phyloP scores from a whole-genome alignment of 2,888 invertebrate genomes.

The Meiosimyza decipiens region DNA sequence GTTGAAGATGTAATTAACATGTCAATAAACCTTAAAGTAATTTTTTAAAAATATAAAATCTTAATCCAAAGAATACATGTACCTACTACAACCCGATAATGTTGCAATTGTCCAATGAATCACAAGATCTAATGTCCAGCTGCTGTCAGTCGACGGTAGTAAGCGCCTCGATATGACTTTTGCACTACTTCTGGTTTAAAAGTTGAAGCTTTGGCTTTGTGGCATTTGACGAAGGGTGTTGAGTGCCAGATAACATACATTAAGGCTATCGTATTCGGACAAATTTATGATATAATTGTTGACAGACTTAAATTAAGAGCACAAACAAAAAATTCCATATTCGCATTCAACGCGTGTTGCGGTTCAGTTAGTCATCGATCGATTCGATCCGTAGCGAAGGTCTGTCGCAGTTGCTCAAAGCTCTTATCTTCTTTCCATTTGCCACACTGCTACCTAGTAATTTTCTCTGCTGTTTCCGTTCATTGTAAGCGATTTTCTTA shows the following conservation, averaged over 20 bases:
- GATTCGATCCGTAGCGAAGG: constrained; percentile 4
- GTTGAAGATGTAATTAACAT: constrained; percentile 8
- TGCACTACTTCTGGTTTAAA: background rate
- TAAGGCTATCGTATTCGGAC: constrained; percentile 57
- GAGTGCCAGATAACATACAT: constrained; percentile 42
- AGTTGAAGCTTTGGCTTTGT: background rate
- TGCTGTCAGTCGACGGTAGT: background rate
- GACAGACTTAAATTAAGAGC: constrained; percentile 45
- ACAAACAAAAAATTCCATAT: constrained; percentile 3
- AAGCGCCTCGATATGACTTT: constrained; percentile 4
- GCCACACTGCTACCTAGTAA: constrained; percentile 23
- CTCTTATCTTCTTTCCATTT: constrained; percentile 17
- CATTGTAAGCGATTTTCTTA: background rate
- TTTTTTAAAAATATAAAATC: background rate
- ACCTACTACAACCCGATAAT: background rate
- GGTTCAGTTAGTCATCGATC: constrained; percentile 23
- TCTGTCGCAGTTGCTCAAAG: background rate
- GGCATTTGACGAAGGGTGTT: constrained; percentile 39
- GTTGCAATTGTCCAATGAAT: constrained; percentile 25
- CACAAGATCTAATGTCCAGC: constrained; percentile 1
- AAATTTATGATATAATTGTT: constrained; percentile 63
- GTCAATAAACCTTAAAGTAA: background rate
- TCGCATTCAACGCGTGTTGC: background rate
- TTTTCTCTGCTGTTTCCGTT: constrained; percentile 20
- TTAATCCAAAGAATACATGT: too few species aligned